These are phyloP conservation scores for Mythimna vitellina DNA, from an alignment of 2,888 invertebrate genomes.

Conservation along the genomic window DNA sequence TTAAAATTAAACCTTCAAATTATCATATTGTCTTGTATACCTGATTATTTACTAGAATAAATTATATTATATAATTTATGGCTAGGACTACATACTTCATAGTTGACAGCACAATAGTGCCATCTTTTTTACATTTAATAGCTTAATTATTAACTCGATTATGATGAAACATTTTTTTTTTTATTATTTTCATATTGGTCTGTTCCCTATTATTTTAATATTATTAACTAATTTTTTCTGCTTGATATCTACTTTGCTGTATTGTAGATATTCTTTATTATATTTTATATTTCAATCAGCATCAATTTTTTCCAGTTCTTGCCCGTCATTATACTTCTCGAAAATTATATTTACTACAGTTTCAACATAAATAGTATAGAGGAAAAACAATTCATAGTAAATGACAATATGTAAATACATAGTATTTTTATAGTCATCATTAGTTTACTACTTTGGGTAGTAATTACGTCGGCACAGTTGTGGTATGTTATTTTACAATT, in stretches of 20 bases:
- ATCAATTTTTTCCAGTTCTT: background rate
- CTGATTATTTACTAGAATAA: background rate
- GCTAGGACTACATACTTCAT: background rate
- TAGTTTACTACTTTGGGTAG: background rate
- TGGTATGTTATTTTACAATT: constrained; percentile 20
- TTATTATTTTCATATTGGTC: background rate
- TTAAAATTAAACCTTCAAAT: background rate
- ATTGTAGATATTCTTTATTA: background rate
- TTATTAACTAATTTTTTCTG: background rate
- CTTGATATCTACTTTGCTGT: background rate
- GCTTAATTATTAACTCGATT: background rate
- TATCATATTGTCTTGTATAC: background rate
- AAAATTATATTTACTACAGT: background rate
- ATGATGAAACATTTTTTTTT: background rate
- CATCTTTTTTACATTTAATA: background rate
- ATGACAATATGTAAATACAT: constrained; percentile 7
- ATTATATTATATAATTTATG: too few species aligned
- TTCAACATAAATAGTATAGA: background rate
- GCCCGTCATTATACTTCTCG: background rate
- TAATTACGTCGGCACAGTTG: constrained; percentile 1
- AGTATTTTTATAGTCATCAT: constrained; percentile 17
- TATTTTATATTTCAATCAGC: background rate
- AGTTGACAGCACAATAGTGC: too few species aligned
- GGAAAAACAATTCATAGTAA: constrained; percentile 12
- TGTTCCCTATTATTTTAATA: background rate